These are phyloP conservation scores for Camptogramma bilineatum DNA, from an alignment of 2,888 invertebrate species.

Conservation along the genomic window DNA sequence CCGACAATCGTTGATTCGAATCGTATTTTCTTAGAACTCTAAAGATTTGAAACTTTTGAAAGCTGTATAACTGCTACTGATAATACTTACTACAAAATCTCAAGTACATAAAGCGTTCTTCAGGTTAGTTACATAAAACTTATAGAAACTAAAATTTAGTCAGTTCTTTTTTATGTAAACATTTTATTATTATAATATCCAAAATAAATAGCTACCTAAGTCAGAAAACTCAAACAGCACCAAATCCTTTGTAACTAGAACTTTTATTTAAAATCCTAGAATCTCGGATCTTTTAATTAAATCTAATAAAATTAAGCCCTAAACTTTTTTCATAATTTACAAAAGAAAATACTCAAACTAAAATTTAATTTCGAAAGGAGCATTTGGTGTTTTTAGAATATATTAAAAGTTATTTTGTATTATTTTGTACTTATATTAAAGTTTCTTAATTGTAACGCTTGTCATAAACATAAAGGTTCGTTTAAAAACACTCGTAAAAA, in stretches of 20 bases:
- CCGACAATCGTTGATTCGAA: too few species aligned
- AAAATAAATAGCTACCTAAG: background rate
- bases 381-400: background rate
- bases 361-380: background rate
- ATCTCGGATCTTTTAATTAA: background rate
- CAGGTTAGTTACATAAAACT: too few species aligned
- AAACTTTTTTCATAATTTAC: slow-evolving; percentile 24
- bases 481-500: slow-evolving; percentile 41
- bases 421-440: too few species aligned
- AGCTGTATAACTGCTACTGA: too few species aligned
- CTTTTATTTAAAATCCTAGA: background rate
- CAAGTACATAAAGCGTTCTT: too few species aligned
- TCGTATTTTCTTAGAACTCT: too few species aligned
- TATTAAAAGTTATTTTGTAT: slow-evolving; percentile 21
- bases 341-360: slow-evolving; percentile 5
- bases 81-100: too few species aligned
- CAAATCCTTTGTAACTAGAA: background rate
- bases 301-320: slow-evolving; percentile 5
- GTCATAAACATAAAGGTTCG: slow-evolving; percentile 36
- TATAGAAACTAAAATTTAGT: too few species aligned
- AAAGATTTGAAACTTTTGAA: too few species aligned
- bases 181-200: background rate
- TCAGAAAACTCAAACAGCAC: background rate
- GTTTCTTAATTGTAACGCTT: slow-evolving; percentile 27
- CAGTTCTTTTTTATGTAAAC: too few species aligned